Evolutionary conservation across 1,140 invertebrate species (phyloP).

Genomic region (Leptoteleia sp.): DNA sequence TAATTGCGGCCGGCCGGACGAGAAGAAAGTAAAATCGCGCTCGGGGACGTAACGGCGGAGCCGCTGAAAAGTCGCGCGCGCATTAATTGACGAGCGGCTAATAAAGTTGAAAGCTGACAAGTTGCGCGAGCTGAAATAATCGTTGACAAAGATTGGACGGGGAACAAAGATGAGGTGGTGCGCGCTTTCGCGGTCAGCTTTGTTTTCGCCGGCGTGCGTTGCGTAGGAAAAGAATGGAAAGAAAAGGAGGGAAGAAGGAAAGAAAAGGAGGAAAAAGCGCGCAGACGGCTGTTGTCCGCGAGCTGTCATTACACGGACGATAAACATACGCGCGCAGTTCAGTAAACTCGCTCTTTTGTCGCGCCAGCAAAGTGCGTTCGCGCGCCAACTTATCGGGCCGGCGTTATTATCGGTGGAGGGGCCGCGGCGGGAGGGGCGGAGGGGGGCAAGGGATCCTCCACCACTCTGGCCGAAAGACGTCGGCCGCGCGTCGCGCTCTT

Average conservation of each 20-base stretch:
- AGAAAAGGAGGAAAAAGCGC: conserved; percentile 46
- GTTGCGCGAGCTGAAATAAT: too few species aligned
- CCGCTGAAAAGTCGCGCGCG: too few species aligned
- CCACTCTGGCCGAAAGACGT: conserved; percentile 17
- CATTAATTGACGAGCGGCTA: too few species aligned
- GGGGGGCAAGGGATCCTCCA: conserved; percentile 5
- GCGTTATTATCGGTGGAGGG: conserved; percentile 50
- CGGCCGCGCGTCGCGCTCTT: conserved; percentile 10
- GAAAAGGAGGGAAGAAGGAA: too few species aligned
- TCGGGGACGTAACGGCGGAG: too few species aligned
- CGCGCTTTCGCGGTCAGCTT: conserved; percentile 43
- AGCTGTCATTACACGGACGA: conserved; percentile 62
- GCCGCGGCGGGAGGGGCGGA: background rate
- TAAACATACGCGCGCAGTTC: conserved; percentile 65
- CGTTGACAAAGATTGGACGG: too few species aligned
- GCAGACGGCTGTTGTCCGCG: conserved; percentile 51
- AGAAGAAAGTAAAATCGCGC: too few species aligned
- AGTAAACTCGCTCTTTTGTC: conserved; percentile 69
- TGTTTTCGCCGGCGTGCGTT: conserved; percentile 50
- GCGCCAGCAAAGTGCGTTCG: conserved; percentile 58
- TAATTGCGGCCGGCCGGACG: too few species aligned
- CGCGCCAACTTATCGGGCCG: conserved; percentile 57
- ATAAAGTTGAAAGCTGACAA: too few species aligned
- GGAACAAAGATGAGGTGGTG: conserved; percentile 43
- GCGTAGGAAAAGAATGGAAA: too few species aligned